A percentile compares a stretch with the other conserved stretches of the same genome.
phyloP scores from a whole-genome alignment of 2,888 invertebrate species.

The Drosophila neonasuta region DNA sequence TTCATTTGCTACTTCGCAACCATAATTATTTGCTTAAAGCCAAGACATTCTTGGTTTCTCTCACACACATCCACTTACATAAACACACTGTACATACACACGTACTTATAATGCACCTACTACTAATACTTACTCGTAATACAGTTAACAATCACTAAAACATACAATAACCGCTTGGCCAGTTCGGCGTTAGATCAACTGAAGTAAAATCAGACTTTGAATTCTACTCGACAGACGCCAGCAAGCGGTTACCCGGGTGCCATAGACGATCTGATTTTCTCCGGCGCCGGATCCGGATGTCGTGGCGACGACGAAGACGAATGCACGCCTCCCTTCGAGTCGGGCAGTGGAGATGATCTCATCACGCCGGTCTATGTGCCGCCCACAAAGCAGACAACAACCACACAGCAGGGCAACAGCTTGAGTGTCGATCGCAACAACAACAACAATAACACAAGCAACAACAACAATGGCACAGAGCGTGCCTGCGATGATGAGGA shows the following conservation, averaged over 20 bases:
- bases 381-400: conserved; percentile 88
- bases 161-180: conserved; percentile 64
- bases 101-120: conserved; percentile 36
- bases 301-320: conserved; percentile 96
- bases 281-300: conserved; percentile 95
- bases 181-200: conserved; percentile 66
- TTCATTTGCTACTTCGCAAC: neutral
- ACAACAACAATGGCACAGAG: conserved; percentile 78
- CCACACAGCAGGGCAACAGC: conserved; percentile 79
- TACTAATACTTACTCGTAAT: conserved; percentile 22
- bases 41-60: neutral
- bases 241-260: conserved; percentile 90
- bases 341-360: conserved; percentile 94
- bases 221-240: conserved; percentile 86
- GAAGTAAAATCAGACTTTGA: conserved; percentile 74
- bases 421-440: conserved; percentile 59
- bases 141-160: conserved; percentile 56
- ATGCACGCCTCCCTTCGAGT: conserved; percentile 91
- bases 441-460: conserved; percentile 33
- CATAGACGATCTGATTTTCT: conserved; percentile 94
- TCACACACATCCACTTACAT: conserved; percentile 20
- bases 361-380: conserved; percentile 96
- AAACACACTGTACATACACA: conserved; percentile 22
- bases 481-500: conserved; percentile 93
- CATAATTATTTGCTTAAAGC: neutral